Percentiles rank a stretch among this genome's conserved stretches.
These are phyloP conservation scores for Tetramorium bicarinatum DNA, from an alignment of 2,888 invertebrate species.

Conservation along the genomic window DNA sequence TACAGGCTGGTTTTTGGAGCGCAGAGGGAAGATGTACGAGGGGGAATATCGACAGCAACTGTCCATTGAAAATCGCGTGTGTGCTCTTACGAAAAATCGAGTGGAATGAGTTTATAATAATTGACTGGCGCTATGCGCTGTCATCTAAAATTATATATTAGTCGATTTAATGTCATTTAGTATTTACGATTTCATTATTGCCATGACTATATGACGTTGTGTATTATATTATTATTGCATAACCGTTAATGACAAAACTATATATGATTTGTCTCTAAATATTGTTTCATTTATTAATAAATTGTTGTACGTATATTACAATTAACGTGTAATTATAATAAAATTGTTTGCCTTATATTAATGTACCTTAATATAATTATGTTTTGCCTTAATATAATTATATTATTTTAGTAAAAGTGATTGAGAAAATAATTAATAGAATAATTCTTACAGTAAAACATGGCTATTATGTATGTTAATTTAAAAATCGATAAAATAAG, in stretches of 20 bases:
- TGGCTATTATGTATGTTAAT: background rate
- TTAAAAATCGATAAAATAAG: background rate
- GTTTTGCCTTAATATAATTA: background rate
- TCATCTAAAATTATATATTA: conserved; percentile 29
- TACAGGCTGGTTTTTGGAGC: conserved; percentile 56
- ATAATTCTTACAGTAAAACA: background rate
- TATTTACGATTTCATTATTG: conserved; percentile 7
- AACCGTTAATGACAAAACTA: conserved; percentile 19
- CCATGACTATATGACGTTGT: background rate
- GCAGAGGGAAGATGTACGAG: conserved; percentile 76
- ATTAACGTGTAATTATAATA: background rate
- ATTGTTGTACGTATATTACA: background rate
- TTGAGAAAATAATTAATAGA: background rate
- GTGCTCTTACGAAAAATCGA: conserved; percentile 62
- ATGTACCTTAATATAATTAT: background rate
- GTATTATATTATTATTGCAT: background rate
- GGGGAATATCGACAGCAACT: conserved; percentile 79
- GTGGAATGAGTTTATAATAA: conserved; percentile 60
- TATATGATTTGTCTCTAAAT: background rate
- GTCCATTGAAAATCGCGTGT: conserved; percentile 77
- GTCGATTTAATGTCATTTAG: conserved; percentile 7
- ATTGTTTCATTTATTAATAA: conserved; percentile 16
- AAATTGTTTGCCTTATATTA: background rate
- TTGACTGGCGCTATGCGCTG: conserved; percentile 59
- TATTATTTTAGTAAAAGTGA: background rate